Percentiles rank a stretch among this genome's conserved stretches.
Evolutionary conservation across 2,113 vertebrate species (phyloP).

Genomic region (Thunnus maccoyii): DNA sequence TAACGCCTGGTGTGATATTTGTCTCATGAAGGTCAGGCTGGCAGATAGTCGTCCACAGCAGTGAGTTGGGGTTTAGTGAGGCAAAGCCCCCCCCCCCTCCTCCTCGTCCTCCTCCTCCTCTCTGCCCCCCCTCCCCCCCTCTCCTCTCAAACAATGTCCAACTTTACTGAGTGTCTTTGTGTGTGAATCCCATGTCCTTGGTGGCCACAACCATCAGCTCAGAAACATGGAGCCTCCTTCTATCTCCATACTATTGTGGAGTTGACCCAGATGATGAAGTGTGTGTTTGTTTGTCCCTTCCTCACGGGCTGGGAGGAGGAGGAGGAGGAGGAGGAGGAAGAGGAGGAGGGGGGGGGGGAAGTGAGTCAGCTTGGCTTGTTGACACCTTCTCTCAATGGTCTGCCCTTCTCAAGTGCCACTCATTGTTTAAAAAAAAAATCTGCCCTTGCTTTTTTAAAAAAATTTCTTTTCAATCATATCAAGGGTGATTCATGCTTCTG

Average conservation of each 20-base stretch:
- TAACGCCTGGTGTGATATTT: slow-evolving; percentile 22
- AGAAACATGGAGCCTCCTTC: slow-evolving; percentile 52
- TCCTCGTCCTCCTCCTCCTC: no score
- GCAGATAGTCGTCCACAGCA: slow-evolving; percentile 5
- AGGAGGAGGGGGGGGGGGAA: neutral
- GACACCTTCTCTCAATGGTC: slow-evolving; percentile 69
- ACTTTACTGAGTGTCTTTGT: slow-evolving; percentile 68
- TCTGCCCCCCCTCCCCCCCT: neutral
- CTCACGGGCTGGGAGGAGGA: slow-evolving; percentile 16
- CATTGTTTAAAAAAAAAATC: slow-evolving; percentile 24
- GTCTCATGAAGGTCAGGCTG: slow-evolving; percentile 45
- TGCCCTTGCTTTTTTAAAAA: neutral
- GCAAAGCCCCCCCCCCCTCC: neutral
- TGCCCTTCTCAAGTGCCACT: slow-evolving; percentile 61
- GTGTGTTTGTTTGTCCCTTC: slow-evolving; percentile 63
- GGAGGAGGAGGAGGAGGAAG: neutral
- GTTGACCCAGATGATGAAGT: slow-evolving; percentile 74
- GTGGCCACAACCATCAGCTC: slow-evolving; percentile 31
- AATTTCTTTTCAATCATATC: slow-evolving; percentile 7
- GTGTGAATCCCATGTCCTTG: slow-evolving; percentile 57
- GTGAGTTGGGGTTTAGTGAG: slow-evolving; percentile 2
- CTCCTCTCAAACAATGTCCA: slow-evolving; percentile 42
- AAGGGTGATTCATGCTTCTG: slow-evolving; percentile 2
- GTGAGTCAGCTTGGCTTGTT: slow-evolving; percentile 70
- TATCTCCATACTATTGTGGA: slow-evolving; percentile 55